Base-by-base conservation (phyloP, 2,888 invertebrate species). In the Volucella bombylans region DNA sequence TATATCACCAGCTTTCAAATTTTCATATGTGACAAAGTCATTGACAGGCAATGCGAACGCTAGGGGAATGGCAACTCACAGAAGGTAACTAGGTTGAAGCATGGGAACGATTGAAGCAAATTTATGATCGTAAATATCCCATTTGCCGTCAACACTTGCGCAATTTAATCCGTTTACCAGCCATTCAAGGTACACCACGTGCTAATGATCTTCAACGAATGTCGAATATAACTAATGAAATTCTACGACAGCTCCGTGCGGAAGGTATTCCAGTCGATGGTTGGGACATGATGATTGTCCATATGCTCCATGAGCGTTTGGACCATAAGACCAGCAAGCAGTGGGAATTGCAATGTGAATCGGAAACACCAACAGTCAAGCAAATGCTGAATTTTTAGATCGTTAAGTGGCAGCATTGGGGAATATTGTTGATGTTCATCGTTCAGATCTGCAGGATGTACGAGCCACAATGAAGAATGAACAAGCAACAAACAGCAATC, bases 231-330 rank as follows among this genome's bases (percentile, higher is more conserved):
- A 38, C 55, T 10, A 39, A 57, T 14, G 55, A 57, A 39, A 14
- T 39, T n/a, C 39, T 38, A 14, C 14, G 18, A 18, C 18, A 38
- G 14, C 55, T 39, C 39, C 11, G 38, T 55, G 38, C 55, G n/a
- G n/a, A n/a, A n/a, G n/a, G n/a, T n/a, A n/a, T n/a, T n/a, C n/a
- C n/a, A n/a, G n/a, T n/a, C n/a, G n/a, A n/a, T n/a, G n/a, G n/a
- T n/a, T 68, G 67, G 68, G 68, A 68, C 18, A 23, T 23, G 76
- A 67, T 76, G 11, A 49, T 76, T 15, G 59, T 76, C 8, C 76
- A 76, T 43, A 67, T 67, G 14, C 23, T 76, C 14, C 73, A 68
- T 61, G 82, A 67, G 62, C 47, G 39, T 31, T 50, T 71, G 57
- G 49, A 45, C 45, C 11, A 45, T 38, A 8, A 23, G 18, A 23